These are phyloP conservation scores for Aptenodytes forsteri DNA, from an alignment of 2,113 vertebrate genomes.

Conservation along the genomic window DNA sequence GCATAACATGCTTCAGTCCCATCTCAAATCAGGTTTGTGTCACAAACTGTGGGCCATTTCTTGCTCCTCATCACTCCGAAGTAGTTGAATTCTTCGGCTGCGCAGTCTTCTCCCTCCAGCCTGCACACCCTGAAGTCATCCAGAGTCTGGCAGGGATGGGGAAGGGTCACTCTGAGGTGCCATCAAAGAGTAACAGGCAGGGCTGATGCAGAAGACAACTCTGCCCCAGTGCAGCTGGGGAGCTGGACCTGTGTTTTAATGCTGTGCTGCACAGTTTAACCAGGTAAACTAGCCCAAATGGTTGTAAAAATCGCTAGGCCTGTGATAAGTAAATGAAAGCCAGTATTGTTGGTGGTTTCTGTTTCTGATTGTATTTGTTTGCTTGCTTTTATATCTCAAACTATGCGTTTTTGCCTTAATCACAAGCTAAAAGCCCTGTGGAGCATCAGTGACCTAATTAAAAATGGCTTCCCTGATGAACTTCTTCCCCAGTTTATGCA, in stretches of 20 bases:
- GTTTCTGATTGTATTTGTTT: background rate
- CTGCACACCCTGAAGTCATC: background rate
- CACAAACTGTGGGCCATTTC: background rate
- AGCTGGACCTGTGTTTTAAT: background rate
- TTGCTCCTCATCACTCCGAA: background rate
- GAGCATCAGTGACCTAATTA: slow-evolving; percentile 40
- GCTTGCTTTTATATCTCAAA: background rate
- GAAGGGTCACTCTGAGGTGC: background rate
- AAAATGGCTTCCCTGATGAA: slow-evolving; percentile 41
- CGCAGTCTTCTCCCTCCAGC: background rate
- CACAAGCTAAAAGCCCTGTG: background rate
- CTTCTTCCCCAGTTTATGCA: background rate
- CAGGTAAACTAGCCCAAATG: background rate
- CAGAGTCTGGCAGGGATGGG: background rate
- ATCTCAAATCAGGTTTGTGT: background rate
- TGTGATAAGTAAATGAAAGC: background rate
- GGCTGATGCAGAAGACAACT: background rate
- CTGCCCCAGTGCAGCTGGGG: background rate
- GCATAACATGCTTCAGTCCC: background rate
- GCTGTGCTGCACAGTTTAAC: background rate
- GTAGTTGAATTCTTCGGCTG: background rate
- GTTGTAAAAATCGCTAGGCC: background rate
- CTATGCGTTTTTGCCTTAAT: background rate
- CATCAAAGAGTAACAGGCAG: background rate
- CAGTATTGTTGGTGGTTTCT: background rate